These are phyloP conservation scores for Xestia rhomboidea DNA, from an alignment of 2,888 invertebrate genomes.

Conservation along the genomic window DNA sequence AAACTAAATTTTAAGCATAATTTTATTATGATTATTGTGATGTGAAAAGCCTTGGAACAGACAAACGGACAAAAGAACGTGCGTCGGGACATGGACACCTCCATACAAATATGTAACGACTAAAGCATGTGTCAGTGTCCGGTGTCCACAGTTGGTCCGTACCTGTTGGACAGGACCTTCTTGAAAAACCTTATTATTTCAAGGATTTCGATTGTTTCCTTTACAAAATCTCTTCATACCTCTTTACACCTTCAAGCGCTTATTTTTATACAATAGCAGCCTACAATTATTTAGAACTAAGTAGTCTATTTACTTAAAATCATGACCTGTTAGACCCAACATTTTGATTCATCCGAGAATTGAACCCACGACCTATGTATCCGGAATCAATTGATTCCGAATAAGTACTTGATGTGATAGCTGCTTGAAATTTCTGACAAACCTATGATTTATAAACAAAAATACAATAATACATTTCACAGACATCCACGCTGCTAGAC, in stretches of 20 bases:
- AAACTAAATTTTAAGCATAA: background rate
- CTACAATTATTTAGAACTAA: too few relatives aligned
- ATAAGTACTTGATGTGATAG: too few relatives aligned
- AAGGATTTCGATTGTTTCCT: background rate
- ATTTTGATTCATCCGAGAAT: slow-evolving; percentile 41
- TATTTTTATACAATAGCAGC: too few relatives aligned
- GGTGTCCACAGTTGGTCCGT: background rate
- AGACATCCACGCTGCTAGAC: too few relatives aligned
- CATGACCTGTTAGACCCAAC: slow-evolving; percentile 17
- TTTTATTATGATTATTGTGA: slow-evolving; percentile 3
- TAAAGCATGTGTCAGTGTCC: background rate
- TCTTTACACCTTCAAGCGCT: too few relatives aligned
- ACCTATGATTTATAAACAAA: too few relatives aligned
- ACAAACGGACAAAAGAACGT: background rate
- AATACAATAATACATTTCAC: too few relatives aligned
- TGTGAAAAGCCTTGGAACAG: background rate
- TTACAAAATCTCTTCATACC: too few relatives aligned
- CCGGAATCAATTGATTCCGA: too few relatives aligned
- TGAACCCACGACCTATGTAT: slow-evolving; percentile 42
- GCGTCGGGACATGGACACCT: background rate
- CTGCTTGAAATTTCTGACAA: too few relatives aligned
- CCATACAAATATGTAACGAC: background rate
- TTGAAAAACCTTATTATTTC: background rate
- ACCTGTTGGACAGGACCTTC: background rate
- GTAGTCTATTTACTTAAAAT: background rate